Base-by-base conservation (phyloP, 2,797 vertebrate genomes). In the Miichthys miiuy region DNA sequence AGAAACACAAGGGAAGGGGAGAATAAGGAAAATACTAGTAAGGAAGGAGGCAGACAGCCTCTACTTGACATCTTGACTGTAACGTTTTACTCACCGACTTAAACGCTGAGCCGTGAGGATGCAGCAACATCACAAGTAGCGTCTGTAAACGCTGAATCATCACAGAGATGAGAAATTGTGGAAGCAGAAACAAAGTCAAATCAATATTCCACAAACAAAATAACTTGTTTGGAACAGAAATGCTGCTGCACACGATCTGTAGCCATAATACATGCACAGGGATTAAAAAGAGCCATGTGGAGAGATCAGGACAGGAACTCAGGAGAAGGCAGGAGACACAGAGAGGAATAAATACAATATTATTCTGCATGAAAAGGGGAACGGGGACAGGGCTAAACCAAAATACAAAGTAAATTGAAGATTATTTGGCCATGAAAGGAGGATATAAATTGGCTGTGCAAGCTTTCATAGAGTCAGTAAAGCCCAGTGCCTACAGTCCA, bases 321-420 rank as follows among this genome's bases (percentile, higher is more conserved):
- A 6, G 5, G 20, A 18, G 17, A 25, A 54, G 3, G 42, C 25
- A 10, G 25, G 11, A 63, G 41, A 41, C 5, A 30, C 3, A n/a
- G 12, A 68, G 7, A n/a, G 8, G 4, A 13, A 1, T 41, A 20
- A 50, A 27, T n/a, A 61, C 44, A 4, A 10, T n/a, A 12, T 60
- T 6, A 38, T 54, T 50, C 54, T 34, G 56, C 27, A 20, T 34
- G 60, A 51, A 13, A 23, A 46, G 11, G 1, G 8, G n/a, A 57
- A 41, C 38, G 6, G 6, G 0, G 6, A 47, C 38, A 8, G 6
- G 9, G 38, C 13, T 23, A 6, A 63, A 56, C 20, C 52, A 6
- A 21, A 66, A 76, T 34, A 34, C 44, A 12, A 11, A 76, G 23
- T 47, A 50, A 75, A 65, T 47, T 30, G 20, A 63, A n/a, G 25